Base-by-base conservation (phyloP, 2,113 vertebrate species). In the Myotis davidii region DNA sequence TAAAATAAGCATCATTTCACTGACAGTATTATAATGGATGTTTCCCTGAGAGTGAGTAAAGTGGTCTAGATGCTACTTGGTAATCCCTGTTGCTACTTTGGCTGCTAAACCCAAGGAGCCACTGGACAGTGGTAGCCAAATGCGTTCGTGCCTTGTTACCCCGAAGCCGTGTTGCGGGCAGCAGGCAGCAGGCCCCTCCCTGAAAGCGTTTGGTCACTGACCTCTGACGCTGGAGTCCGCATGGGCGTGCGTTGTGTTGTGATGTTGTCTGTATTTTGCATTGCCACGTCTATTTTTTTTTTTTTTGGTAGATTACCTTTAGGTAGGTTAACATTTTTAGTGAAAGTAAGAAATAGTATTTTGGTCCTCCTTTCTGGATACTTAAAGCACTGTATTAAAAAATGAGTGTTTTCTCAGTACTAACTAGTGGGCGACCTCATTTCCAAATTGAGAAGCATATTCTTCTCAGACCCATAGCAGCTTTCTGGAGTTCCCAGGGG, bases 11-110 rank as follows among this genome's bases (percentile, higher is more conserved):
- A 88, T 89, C 83, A 48, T 98, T 98, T 96, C 79, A 79, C 88
- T 97, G 96, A 97, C 96, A 52, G 27, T 85, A 97, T 86, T 94
- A 77, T 96, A 96, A 67, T 54, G 95, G 97, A 95, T 90, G 29
- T 98, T 98, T 98, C 89, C 85, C 81, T 97, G 97, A 97, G 95
- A 97, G 97, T 98, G 98, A 98, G 98, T 98, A 98, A 98, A 98
- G 97, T 97, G 89, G 91, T 5, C 50, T 72, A 93, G 97, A 89
- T 94, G 85, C 97, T 97, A 65, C 95, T 98, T 54, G 42, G 95
- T 98, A 98, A 98, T 98, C 97, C 96, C 94, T 56, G 90, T 97
- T 98, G 97, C 98, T 97, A 98, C 96, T 97, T 97, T 52, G 25
- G 93, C 97, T 98, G 97, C 97, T 97, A 96, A 98, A 89, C 95